Evolutionary conservation across 1,140 invertebrate genomes (phyloP).

Genomic region (Temnothorax longispinosus): DNA sequence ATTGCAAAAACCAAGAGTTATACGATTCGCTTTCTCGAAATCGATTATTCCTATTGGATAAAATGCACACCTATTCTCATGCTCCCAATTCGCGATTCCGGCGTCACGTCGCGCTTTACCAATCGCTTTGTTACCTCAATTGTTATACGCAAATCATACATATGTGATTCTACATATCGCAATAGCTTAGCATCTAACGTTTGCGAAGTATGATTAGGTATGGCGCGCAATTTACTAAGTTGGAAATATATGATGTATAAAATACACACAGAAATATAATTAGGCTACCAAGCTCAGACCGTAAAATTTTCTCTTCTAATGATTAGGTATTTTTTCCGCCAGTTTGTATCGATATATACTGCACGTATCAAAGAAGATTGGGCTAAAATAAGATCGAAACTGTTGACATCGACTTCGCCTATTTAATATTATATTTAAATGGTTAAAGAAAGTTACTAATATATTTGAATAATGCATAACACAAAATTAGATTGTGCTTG

Average conservation of each 20-base stretch:
- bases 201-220: background rate
- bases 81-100: background rate
- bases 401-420: background rate
- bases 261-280: too few species aligned
- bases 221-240: too few species aligned
- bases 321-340: background rate
- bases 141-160: slow-evolving; percentile 8
- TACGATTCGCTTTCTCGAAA: slow-evolving; percentile 39
- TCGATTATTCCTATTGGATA: background rate
- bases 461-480: background rate
- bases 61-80: background rate
- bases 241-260: too few species aligned
- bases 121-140: background rate
- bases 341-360: background rate
- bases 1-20: slow-evolving; percentile 22
- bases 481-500: background rate
- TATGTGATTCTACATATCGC: background rate
- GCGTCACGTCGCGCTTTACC: background rate
- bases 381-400: background rate
- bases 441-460: background rate
- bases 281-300: too few species aligned
- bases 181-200: background rate
- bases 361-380: background rate
- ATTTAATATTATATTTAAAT: background rate
- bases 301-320: too few species aligned